Evolutionary conservation across 2,113 vertebrate genomes (phyloP), one percentile per base, ranked within the genome.

Genomic region (Hylia prasina): DNA sequence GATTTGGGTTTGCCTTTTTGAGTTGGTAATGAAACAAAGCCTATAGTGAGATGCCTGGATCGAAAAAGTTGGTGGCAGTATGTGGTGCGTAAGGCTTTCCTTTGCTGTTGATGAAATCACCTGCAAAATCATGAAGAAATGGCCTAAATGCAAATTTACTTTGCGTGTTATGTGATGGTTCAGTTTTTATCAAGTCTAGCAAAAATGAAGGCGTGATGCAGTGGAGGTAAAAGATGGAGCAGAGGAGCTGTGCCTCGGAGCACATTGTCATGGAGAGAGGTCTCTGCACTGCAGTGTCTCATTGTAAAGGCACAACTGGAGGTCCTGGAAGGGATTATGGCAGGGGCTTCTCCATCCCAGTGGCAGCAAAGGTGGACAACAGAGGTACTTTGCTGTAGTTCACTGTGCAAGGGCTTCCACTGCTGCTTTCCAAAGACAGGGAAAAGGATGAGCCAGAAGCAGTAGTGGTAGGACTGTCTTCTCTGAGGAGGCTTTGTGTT

Each of bases 401-500:
- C 31, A 33, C 11, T 7, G 6, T 0, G 0, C 33, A 15, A 79
- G 44, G 4, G 5, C 23, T 69, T 45, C 39, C 25, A 16, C 18
- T 51, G 66, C 44, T 58, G 28, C 47, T 79, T 68, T 54, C 23
- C 20, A 2, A 54, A n/a, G 42, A 14, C 5, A 11, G 9, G 45
- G 31, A 11, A 66, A 42, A 17, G 25, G 11, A 56, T 16, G 18
- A 64, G 25, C 35, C 33, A 39, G 39, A 23, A 60, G 27, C 24
- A 60, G 23, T 6, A 42, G 39, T 31, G 13, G 7, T 3, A 22
- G 39, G 22, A 11, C 13, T 57, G 78, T 37, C 6, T 40, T 50
- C 40, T 35, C 9, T 70, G 27, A 6, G 27, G 22, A 66, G 31
- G 7, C 14, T 73, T 73, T 10, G 3, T 24, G 15, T 37, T 57